phyloP scores from a whole-genome alignment of 2,888 invertebrate species.

The Rhogogaster chlorosoma region DNA sequence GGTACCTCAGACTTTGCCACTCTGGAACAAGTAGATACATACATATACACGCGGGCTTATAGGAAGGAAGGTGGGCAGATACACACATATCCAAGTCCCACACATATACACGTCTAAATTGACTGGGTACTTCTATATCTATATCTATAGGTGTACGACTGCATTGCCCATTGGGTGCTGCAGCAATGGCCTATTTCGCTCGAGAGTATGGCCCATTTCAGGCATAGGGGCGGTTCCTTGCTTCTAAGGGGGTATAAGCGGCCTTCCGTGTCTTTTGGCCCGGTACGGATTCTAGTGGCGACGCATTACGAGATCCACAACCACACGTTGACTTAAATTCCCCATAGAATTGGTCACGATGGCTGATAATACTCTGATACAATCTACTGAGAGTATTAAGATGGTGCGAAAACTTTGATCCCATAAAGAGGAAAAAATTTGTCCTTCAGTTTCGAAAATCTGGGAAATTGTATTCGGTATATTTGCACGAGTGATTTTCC shows the following conservation, averaged over 20 bases:
- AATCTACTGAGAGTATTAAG: neutral
- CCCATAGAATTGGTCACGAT: neutral
- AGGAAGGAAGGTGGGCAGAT: neutral
- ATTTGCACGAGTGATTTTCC: neutral
- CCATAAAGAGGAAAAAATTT: neutral
- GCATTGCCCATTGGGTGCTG: slow-evolving; percentile 72
- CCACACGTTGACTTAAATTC: neutral
- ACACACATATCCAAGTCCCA: neutral
- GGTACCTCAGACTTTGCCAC: slow-evolving; percentile 10
- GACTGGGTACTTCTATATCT: neutral
- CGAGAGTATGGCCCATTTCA: slow-evolving; percentile 73
- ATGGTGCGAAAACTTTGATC: neutral
- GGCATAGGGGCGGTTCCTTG: slow-evolving; percentile 65
- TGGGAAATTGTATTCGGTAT: neutral
- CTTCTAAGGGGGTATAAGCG: slow-evolving; percentile 50
- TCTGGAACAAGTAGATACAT: neutral
- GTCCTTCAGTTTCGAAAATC: neutral
- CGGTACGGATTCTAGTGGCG: slow-evolving; percentile 26
- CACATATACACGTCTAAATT: neutral
- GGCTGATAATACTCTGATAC: neutral
- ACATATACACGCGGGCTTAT: neutral
- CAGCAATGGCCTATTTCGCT: slow-evolving; percentile 73
- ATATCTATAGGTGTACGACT: slow-evolving; percentile 57
- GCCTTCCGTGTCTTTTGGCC: slow-evolving; percentile 48
- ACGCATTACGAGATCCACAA: slow-evolving; percentile 20